A percentile compares a stretch with the other conserved stretches of the same genome.
Evolutionary conservation across 2,888 invertebrate genomes (phyloP).

Genomic region (Melolontha melolontha): DNA sequence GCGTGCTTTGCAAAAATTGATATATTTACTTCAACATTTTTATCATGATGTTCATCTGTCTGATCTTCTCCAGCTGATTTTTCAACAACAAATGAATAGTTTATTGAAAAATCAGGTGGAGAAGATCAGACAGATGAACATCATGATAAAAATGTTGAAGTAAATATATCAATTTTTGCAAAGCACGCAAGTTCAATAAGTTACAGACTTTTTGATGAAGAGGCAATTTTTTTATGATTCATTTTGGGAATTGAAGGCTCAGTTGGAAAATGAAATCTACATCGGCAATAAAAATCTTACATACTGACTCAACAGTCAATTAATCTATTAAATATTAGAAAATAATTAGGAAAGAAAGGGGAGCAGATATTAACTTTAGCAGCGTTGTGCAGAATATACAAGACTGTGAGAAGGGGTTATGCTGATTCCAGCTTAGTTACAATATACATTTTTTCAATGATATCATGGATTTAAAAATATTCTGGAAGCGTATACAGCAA

Average conservation of each 20-base stretch:
- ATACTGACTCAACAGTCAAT: conserved; percentile 72
- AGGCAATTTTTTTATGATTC: conserved; percentile 59
- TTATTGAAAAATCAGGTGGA: conserved; percentile 40
- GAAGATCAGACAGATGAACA: conserved; percentile 39
- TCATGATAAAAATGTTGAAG: conserved; percentile 54
- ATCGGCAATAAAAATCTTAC: conserved; percentile 70
- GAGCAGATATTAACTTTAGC: conserved; percentile 72
- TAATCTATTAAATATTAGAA: conserved; percentile 69
- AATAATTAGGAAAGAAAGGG: conserved; percentile 70
- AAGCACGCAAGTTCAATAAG: conserved; percentile 45
- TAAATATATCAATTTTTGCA: conserved; percentile 48
- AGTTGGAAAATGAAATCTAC: conserved; percentile 66
- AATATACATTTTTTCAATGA: conserved; percentile 43
- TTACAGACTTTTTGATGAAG: conserved; percentile 57
- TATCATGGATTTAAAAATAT: conserved; percentile 52
- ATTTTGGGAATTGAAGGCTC: conserved; percentile 41
- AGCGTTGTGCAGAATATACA: conserved; percentile 75
- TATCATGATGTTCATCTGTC: conserved; percentile 45
- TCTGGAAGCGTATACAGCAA: conserved; percentile 60
- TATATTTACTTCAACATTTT: conserved; percentile 54
- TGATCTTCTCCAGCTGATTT: conserved; percentile 43
- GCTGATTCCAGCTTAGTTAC: conserved; percentile 53
- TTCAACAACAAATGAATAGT: conserved; percentile 47
- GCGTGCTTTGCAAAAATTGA: conserved; percentile 45
- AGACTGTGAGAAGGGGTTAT: conserved; percentile 71